A percentile compares a stretch with the other conserved stretches of the same genome.
Evolutionary conservation across 2,113 vertebrate genomes (phyloP).

Genomic region (Cettia cetti): DNA sequence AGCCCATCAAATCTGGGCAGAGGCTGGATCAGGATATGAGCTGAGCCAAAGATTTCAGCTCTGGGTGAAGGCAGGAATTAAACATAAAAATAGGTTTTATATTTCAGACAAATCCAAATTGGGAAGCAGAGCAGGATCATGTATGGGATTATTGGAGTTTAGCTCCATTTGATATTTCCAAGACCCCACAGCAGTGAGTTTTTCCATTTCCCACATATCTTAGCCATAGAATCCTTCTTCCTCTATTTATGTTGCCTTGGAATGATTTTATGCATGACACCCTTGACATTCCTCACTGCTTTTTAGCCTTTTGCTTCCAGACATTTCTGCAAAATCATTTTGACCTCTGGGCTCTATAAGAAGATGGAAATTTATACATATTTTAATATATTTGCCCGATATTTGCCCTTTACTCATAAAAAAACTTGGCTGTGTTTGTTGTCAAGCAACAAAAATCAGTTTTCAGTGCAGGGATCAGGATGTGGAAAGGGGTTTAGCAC

Average conservation of each 20-base stretch:
- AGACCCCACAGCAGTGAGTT: not conserved
- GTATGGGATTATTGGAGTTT: not conserved
- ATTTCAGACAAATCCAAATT: not conserved
- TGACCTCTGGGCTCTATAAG: not conserved
- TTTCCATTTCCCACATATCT: not conserved
- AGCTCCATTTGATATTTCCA: not conserved
- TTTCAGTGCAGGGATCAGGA: not conserved
- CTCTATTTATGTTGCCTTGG: not conserved
- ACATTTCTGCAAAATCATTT: not conserved
- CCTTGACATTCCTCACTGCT: not conserved
- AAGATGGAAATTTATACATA: not conserved
- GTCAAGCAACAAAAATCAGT: not conserved
- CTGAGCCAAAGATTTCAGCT: not conserved
- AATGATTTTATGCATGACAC: not conserved
- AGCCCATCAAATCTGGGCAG: not conserved
- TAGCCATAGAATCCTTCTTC: not conserved
- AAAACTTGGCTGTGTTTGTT: not conserved
- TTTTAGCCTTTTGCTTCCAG: not conserved
- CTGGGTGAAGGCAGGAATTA: rapidly evolving
- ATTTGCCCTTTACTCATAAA: not conserved
- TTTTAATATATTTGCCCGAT: not conserved
- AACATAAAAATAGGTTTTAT: not conserved
- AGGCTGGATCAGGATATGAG: not conserved
- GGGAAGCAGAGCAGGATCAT: not conserved
- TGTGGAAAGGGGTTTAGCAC: not conserved